Evolutionary conservation across 2,888 invertebrate species (phyloP).

Genomic region (Meteorus colon): DNA sequence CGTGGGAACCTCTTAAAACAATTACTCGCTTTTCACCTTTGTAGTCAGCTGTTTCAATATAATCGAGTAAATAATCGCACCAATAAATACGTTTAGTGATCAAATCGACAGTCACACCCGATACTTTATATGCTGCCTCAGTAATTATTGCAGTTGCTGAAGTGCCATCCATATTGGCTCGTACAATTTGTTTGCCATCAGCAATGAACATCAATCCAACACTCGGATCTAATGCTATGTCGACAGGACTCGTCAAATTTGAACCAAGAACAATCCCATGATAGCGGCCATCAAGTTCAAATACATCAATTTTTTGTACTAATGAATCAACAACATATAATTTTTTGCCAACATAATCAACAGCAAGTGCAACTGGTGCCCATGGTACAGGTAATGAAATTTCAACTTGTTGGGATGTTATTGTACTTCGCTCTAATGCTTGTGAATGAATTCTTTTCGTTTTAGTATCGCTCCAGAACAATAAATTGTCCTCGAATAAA

Average conservation of each 20-base stretch:
- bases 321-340: conserved; percentile 95
- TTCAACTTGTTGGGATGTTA: conserved; percentile 73
- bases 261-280: conserved; percentile 94
- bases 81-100: conserved; percentile 93
- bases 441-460: conserved; percentile 84
- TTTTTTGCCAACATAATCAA: conserved; percentile 98
- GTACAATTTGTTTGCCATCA: conserved; percentile 86
- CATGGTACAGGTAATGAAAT: conserved; percentile 88
- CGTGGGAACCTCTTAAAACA: conserved; percentile 86
- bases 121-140: conserved; percentile 95
- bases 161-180: conserved; percentile 96
- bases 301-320: conserved; percentile 95
- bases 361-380: conserved; percentile 92
- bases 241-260: conserved; percentile 92
- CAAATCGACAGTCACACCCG: conserved; percentile 93
- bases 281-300: conserved; percentile 89
- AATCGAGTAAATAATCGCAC: conserved; percentile 96
- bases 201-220: conserved; percentile 91
- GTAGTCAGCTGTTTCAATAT: conserved; percentile 97
- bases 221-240: conserved; percentile 94
- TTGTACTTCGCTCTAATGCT: conserved; percentile 57
- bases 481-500: conserved; percentile 83
- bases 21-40: conserved; percentile 87
- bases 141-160: conserved; percentile 88
- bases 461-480: conserved; percentile 94